Base-by-base conservation (phyloP, 1,140 invertebrate species). In the Temnothorax nylanderi region DNA sequence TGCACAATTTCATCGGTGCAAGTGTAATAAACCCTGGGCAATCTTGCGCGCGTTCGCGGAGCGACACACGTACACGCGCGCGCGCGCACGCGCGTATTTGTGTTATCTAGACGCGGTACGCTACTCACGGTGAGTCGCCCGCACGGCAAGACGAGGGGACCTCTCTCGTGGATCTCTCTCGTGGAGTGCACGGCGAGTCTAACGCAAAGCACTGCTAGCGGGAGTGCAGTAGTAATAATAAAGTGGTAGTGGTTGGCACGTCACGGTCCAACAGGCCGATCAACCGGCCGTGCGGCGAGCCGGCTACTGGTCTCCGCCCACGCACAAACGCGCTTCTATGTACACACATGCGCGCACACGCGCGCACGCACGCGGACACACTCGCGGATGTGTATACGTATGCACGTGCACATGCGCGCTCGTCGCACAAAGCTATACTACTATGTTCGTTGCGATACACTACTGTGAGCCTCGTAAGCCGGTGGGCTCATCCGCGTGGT, bases 211-310 rank as follows among this genome's bases (percentile, higher is more conserved):
- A 91, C 85, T 89, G 80, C 89, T 86, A 71, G 91, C 91, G 91
- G 72, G 90, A 89, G 91, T 92, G 89, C 90, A 91, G 90, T 92
- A 91, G 90, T 93, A 94, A 94, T 93, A 94, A 93, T 94, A 94
- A 93, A 94, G 92, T 94, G 91, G 93, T 93, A 93, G 92, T 93
- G 91, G 92, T 93, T 92, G 90, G 91, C 91, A 90, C 93, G 94
- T 94, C 93, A 95, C 93, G 93, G 93, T 95, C 93, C 93, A 95
- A 94, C 93, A 93, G 93, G 86, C 94, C 91, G 94, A 94, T 94
- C 94, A 94, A 93, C 91, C 91, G 91, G 91, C 90, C 92, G 92
- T 93, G 90, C 90, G 87, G 88, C 90, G 74, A 91, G 89, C 85
- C 82, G 87, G 94, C 94, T 94, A 95, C 94, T 92, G 94, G 93